phyloP scores from a whole-genome alignment of 64 coral and sea anemone genomes.

The Actinia tenebrosa region DNA sequence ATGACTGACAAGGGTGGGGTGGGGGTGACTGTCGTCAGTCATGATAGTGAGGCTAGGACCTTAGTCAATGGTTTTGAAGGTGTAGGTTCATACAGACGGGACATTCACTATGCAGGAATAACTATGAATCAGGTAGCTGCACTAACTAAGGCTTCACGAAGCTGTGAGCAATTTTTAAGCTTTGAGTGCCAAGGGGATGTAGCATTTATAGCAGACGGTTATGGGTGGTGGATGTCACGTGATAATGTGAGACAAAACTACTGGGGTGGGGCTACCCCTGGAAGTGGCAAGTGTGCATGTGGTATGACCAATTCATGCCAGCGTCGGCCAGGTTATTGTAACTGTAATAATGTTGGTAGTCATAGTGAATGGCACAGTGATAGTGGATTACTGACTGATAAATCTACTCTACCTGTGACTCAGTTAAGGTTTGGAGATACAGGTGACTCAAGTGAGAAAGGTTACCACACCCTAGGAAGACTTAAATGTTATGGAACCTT shows the following conservation, averaged over 20 bases:
- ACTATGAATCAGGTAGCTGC: slow-evolving; percentile 7
- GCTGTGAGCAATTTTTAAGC: slow-evolving; percentile 48
- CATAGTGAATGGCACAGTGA: slow-evolving; percentile 2
- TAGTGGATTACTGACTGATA: slow-evolving; percentile 38
- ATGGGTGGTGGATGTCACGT: slow-evolving; percentile 48
- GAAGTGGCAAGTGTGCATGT: slow-evolving; percentile 38
- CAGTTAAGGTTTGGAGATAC: slow-evolving; percentile 35
- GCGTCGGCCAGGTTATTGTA: not conserved
- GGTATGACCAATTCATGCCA: slow-evolving; percentile 26
- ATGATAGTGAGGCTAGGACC: slow-evolving; percentile 47
- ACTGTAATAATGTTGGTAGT: slow-evolving; percentile 5
- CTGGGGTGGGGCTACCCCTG: slow-evolving; percentile 34
- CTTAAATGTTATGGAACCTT: slow-evolving; percentile 14
- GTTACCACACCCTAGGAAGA: slow-evolving; percentile 29
- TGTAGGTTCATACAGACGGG: not conserved
- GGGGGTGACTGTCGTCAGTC: slow-evolving; percentile 58
- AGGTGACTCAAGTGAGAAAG: not conserved
- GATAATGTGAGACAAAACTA: slow-evolving; percentile 19
- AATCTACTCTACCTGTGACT: slow-evolving; percentile 25
- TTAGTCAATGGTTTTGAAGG: slow-evolving; percentile 19
- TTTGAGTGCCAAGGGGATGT: slow-evolving; percentile 17
- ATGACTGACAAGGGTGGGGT: slow-evolving; percentile 55
- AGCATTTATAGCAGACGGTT: not conserved
- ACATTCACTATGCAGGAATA: slow-evolving; percentile 8
- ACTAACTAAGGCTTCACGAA: slow-evolving; percentile 1